These are phyloP conservation scores for Pseudococcus longispinus DNA, from an alignment of 2,888 invertebrate genomes.

Conservation along the genomic window DNA sequence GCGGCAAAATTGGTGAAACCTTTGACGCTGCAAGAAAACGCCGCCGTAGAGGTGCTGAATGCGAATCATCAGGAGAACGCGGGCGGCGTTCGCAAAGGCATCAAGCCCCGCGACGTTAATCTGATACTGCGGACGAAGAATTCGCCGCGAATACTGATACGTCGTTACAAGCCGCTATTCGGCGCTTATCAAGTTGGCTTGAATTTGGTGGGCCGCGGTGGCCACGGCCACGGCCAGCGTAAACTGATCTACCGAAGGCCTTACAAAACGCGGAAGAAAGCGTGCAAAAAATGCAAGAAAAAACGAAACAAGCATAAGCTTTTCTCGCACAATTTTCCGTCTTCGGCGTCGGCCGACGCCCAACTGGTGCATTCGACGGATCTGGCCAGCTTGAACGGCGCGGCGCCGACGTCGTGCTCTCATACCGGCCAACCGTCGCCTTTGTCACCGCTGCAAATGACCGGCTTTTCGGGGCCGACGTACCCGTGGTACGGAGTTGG, in stretches of 20 bases:
- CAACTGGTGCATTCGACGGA: background rate
- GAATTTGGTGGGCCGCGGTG: background rate
- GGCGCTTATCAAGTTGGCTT: background rate
- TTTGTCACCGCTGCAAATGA: background rate
- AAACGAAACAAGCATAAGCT: background rate
- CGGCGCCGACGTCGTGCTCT: background rate
- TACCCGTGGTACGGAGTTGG: background rate
- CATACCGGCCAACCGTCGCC: background rate
- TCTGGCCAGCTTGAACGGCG: background rate
- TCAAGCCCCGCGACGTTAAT: constrained; percentile 44
- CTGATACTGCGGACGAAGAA: background rate
- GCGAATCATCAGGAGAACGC: background rate
- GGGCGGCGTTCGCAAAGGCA: background rate
- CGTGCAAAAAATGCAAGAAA: constrained; percentile 1
- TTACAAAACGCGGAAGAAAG: background rate
- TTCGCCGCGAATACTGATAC: constrained; percentile 33
- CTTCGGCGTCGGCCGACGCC: background rate
- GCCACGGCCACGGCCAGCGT: background rate
- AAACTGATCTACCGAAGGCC: background rate
- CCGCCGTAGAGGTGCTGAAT: background rate
- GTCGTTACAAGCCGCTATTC: constrained; percentile 38
- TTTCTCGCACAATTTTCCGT: background rate
- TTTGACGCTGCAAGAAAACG: background rate
- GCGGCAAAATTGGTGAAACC: background rate
- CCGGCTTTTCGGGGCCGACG: background rate